These are phyloP conservation scores for Xiphydria camelus DNA, from an alignment of 2,888 invertebrate species.

Conservation along the genomic window DNA sequence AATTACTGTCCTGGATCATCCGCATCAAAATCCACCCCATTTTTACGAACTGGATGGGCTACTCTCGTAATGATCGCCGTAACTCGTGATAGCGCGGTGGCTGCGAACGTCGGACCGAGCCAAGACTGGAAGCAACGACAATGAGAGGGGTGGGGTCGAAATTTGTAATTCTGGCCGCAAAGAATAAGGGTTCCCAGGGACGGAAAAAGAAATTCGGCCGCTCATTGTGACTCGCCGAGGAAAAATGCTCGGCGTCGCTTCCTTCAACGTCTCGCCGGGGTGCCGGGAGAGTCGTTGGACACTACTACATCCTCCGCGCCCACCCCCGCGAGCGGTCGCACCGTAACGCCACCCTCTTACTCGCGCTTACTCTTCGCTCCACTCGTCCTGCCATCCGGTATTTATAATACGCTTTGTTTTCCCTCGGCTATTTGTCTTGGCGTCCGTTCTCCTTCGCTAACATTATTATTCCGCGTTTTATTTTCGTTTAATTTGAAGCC, in stretches of 20 bases:
- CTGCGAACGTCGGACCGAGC: too few relatives aligned
- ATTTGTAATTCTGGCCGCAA: constrained; percentile 52
- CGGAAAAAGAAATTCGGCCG: constrained; percentile 48
- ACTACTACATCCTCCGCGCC: background rate
- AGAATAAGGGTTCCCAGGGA: constrained; percentile 36
- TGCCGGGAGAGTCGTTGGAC: background rate
- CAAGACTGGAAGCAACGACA: too few relatives aligned
- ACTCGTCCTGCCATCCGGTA: constrained; percentile 39
- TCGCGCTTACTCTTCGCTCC: constrained; percentile 10
- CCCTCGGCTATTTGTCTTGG: constrained; percentile 44
- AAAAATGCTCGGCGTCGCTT: constrained; percentile 40
- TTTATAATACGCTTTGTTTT: constrained; percentile 48
- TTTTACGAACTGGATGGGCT: too few relatives aligned
- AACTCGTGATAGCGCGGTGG: too few relatives aligned
- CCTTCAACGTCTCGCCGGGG: constrained; percentile 23
- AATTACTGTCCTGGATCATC: too few relatives aligned
- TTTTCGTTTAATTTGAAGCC: constrained; percentile 43
- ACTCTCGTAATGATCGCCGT: too few relatives aligned
- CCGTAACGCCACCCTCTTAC: constrained; percentile 33
- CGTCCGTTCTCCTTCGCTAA: constrained; percentile 30
- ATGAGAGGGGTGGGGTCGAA: constrained; percentile 33
- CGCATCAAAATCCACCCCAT: too few relatives aligned
- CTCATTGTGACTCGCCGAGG: constrained; percentile 45
- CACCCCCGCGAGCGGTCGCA: background rate
- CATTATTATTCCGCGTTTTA: constrained; percentile 40